A percentile compares a stretch with the other conserved stretches of the same genome.
These are phyloP conservation scores for Anoplophora glabripennis DNA, from an alignment of 1,140 invertebrate species.

Conservation along the genomic window DNA sequence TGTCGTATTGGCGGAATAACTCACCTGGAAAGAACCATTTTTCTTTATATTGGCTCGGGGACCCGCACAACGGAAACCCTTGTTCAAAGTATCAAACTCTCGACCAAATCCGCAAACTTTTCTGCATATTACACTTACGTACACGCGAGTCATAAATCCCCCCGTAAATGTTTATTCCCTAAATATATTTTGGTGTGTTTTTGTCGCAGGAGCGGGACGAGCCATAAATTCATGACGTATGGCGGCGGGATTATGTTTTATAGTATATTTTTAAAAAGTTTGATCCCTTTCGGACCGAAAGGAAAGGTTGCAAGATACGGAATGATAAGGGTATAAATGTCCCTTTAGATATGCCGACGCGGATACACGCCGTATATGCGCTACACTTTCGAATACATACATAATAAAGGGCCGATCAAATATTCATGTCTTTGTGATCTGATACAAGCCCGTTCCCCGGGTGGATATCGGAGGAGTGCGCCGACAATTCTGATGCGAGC, in stretches of 20 bases:
- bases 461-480: too few species aligned
- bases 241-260: constrained; percentile 27
- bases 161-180: neutral
- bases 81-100: too few species aligned
- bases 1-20: too few species aligned
- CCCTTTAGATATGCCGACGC: constrained; percentile 21
- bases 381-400: constrained; percentile 17
- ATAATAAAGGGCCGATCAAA: constrained; percentile 33
- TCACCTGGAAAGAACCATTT: too few species aligned
- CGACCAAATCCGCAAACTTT: too few species aligned
- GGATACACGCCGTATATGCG: constrained; percentile 12
- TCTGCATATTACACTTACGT: too few species aligned
- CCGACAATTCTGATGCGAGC: too few species aligned
- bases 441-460: too few species aligned
- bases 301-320: constrained; percentile 16
- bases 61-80: too few species aligned
- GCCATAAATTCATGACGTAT: constrained; percentile 27
- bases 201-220: constrained; percentile 8
- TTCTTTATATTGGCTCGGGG: too few species aligned
- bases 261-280: constrained; percentile 28
- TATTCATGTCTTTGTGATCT: constrained; percentile 32
- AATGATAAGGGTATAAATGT: constrained; percentile 26
- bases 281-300: constrained; percentile 21
- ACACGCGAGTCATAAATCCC: constrained; percentile 4
- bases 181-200: constrained; percentile 14